Evolutionary conservation across 2,113 vertebrate genomes (phyloP).

Genomic region (Crotalus helleri): DNA sequence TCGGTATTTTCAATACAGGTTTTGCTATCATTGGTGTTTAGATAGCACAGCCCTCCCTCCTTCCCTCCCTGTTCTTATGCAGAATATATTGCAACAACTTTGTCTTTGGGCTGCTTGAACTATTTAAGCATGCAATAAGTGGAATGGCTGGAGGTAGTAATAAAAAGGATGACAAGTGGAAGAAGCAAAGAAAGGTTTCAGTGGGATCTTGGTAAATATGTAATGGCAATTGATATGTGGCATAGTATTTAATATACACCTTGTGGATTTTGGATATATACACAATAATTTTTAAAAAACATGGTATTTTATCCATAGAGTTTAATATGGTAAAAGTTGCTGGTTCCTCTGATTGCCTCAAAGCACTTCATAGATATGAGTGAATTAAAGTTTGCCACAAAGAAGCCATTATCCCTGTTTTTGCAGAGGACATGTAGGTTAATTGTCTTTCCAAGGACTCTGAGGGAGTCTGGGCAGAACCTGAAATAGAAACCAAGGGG

Average conservation of each 20-base stretch:
- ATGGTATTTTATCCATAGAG: background rate
- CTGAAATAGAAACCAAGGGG: slow-evolving; percentile 34
- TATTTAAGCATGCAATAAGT: background rate
- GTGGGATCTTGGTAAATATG: background rate
- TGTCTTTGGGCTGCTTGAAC: background rate
- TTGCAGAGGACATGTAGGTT: slow-evolving; percentile 45
- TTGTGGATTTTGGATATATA: background rate
- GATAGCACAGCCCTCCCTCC: background rate
- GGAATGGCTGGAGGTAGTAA: background rate
- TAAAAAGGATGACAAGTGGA: background rate
- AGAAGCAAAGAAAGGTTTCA: background rate
- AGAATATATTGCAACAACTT: slow-evolving; percentile 12
- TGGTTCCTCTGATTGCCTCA: slow-evolving; percentile 40
- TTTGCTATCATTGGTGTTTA: background rate
- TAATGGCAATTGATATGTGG: background rate
- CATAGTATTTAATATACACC: background rate
- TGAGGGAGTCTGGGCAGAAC: slow-evolving; percentile 43
- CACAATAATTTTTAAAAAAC: background rate
- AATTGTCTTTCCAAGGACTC: slow-evolving; percentile 53
- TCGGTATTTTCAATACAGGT: background rate
- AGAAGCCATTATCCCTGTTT: slow-evolving; percentile 48
- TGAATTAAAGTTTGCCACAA: slow-evolving; percentile 50
- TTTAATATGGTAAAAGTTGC: slow-evolving; percentile 40
- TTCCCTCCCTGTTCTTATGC: background rate
- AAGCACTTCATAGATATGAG: slow-evolving; percentile 40